Conservation (phyloP, 2,797 vertebrate species). For the Poeciliopsis turneri region DNA sequence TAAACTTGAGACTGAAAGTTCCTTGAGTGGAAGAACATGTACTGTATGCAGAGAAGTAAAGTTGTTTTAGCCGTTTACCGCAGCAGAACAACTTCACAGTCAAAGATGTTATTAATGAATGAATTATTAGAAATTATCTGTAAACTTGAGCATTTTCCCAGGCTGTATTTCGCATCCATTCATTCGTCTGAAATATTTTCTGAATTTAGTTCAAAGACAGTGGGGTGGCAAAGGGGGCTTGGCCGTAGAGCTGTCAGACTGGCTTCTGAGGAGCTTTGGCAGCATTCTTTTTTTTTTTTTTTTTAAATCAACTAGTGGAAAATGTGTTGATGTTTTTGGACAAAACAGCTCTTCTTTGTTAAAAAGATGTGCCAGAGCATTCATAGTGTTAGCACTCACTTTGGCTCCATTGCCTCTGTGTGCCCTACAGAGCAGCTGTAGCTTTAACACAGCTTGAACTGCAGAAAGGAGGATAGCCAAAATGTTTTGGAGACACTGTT, state of each 20-base stretch:
- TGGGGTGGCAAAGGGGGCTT: not conserved
- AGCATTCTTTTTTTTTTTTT: not conserved
- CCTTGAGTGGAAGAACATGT: not conserved
- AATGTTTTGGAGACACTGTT: conserved; percentile 1
- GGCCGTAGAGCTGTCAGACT: not conserved
- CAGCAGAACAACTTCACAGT: not conserved
- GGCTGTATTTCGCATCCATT: not conserved
- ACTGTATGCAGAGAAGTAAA: not conserved
- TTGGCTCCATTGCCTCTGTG: not conserved
- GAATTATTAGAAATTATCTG: not conserved
- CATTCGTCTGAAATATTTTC: not conserved
- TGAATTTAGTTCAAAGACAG: not conserved
- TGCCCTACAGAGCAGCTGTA: not conserved
- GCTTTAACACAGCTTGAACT: not conserved
- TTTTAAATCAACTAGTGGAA: not conserved
- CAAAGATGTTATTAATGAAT: not conserved
- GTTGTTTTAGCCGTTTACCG: not conserved
- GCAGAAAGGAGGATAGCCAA: not conserved
- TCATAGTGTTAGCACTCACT: not conserved
- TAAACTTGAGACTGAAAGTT: not conserved
- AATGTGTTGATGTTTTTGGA: not conserved
- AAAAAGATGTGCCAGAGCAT: not conserved
- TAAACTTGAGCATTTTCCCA: not conserved
- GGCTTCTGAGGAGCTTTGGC: not conserved
- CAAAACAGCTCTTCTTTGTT: not conserved